These are phyloP conservation scores for Gulo gulo DNA, from an alignment of 2,113 vertebrate genomes.

Conservation along the genomic window DNA sequence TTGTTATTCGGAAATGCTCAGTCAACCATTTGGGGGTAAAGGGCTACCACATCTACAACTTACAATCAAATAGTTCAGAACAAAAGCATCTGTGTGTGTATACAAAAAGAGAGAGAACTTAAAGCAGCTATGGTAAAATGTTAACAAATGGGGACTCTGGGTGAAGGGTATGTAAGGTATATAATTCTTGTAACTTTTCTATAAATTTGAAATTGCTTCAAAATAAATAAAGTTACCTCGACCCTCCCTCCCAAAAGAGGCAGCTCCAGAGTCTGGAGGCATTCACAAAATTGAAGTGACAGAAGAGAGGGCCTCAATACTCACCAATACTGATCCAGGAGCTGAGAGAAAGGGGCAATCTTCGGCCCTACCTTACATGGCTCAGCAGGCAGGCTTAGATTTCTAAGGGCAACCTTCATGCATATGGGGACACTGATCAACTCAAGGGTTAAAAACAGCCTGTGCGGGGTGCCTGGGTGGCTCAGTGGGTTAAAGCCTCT, in stretches of 20 bases:
- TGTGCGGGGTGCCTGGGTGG: no score
- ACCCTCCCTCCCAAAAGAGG: not conserved
- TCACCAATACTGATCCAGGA: not conserved
- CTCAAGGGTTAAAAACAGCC: not conserved
- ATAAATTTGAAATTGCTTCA: conserved; percentile 39
- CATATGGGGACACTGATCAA: not conserved
- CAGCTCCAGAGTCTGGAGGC: not conserved
- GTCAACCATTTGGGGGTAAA: conserved; percentile 30
- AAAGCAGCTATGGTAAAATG: not conserved
- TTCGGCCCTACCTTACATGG: not conserved
- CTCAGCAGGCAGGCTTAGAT: not conserved
- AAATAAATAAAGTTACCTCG: not conserved
- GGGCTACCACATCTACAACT: not conserved
- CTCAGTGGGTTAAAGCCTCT: no score
- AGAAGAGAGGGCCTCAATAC: not conserved
- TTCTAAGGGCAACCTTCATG: conserved; percentile 29
- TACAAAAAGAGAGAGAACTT: not conserved
- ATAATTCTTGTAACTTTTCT: conserved; percentile 5
- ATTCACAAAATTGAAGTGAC: not conserved
- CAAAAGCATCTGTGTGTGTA: not conserved
- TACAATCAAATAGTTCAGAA: conserved; percentile 40
- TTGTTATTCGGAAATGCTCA: conserved; percentile 34
- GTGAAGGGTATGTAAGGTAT: not conserved
- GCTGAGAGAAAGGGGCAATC: not conserved
- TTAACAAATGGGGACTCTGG: not conserved